Percentiles rank a stretch among this genome's conserved stretches.
Evolutionary conservation across 2,797 vertebrate species (phyloP).

Genomic region (Champsocephalus esox): DNA sequence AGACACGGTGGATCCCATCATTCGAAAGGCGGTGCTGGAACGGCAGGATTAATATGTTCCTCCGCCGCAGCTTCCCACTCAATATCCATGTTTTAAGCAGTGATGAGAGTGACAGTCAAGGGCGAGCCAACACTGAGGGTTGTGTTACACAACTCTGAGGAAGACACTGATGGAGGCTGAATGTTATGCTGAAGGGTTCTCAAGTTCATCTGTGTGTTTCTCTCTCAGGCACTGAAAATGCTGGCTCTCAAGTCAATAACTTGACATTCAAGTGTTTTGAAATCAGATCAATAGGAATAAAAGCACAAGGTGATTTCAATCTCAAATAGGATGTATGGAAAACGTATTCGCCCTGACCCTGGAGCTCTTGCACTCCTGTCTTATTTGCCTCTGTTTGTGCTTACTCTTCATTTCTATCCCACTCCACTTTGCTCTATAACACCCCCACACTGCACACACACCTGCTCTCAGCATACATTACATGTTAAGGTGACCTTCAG

Average conservation of each 20-base stretch:
- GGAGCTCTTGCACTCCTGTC: constrained; percentile 8
- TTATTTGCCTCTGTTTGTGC: constrained; percentile 56
- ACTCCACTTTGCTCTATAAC: constrained; percentile 15
- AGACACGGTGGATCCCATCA: constrained; percentile 8
- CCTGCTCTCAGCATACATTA: constrained; percentile 37
- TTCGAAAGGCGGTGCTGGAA: constrained; percentile 36
- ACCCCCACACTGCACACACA: constrained; percentile 21
- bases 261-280: constrained; percentile 7
- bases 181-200: neutral
- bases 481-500: constrained; percentile 67
- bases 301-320: constrained; percentile 3
- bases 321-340: constrained; percentile 11
- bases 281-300: neutral
- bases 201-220: neutral
- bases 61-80: constrained; percentile 22
- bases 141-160: constrained; percentile 41
- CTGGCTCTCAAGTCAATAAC: neutral
- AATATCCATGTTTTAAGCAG: constrained; percentile 45
- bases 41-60: constrained; percentile 9
- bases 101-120: constrained; percentile 49
- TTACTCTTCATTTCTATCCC: constrained; percentile 63
- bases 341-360: constrained; percentile 32
- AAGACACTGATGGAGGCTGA: constrained; percentile 39
- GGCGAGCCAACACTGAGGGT: neutral
- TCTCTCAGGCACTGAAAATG: neutral